phyloP scores from a whole-genome alignment of 2,113 vertebrate genomes.

The Dendropsophus ebraccatus region DNA sequence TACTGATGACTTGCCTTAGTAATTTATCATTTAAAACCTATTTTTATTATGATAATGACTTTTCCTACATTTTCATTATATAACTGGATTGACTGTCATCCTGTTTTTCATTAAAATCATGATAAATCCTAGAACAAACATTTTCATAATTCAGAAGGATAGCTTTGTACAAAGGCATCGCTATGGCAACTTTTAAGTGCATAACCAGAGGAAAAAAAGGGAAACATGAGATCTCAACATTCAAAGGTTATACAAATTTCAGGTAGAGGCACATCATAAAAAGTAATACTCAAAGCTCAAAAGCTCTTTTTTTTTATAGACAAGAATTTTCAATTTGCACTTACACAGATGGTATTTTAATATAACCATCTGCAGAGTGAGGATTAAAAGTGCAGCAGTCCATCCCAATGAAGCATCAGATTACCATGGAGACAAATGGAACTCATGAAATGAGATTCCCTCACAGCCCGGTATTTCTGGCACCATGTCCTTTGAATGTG shows the following conservation, averaged over 20 bases:
- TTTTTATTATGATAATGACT: not conserved
- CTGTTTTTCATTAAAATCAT: not conserved
- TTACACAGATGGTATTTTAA: constrained; percentile 56
- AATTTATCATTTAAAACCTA: not conserved
- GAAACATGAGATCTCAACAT: not conserved
- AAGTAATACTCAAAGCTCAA: constrained; percentile 28
- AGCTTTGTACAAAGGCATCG: not conserved
- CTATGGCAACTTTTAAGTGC: constrained; percentile 14
- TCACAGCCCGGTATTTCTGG: constrained; percentile 26
- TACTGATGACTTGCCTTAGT: not conserved
- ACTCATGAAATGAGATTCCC: constrained; percentile 19
- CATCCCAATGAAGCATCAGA: constrained; percentile 47
- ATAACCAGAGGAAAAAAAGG: not conserved
- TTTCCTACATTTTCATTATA: not conserved
- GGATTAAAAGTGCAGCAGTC: constrained; percentile 43
- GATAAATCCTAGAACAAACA: not conserved
- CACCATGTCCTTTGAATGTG: constrained; percentile 3
- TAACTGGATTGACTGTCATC: not conserved
- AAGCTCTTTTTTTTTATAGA: constrained; percentile 42
- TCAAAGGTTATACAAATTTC: constrained; percentile 41
- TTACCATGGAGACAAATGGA: constrained; percentile 44
- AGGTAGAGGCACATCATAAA: constrained; percentile 31
- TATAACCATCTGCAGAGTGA: constrained; percentile 54
- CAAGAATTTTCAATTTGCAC: constrained; percentile 49
- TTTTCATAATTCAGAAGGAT: not conserved